Evolutionary conservation across 2,797 vertebrate species (phyloP), one percentile per base, ranked within the genome.

Genomic region (Novumbra hubbsi): DNA sequence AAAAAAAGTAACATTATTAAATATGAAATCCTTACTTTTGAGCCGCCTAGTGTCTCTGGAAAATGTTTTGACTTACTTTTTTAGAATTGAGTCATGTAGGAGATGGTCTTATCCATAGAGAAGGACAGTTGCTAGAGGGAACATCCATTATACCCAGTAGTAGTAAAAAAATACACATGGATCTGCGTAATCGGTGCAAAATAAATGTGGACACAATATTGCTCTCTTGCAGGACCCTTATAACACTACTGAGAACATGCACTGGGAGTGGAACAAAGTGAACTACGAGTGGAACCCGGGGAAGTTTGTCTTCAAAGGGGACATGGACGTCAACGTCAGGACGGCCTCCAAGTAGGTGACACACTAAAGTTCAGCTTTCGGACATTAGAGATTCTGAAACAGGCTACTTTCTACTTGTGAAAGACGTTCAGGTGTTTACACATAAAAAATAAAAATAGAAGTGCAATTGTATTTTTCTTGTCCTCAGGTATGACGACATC

Each of bases 201-300:
- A 45, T n/a, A 45, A 3, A 45, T 45, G 3, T 27, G 38, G 45
- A 45, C 34, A 67, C 34, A 2, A 16, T 49, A 16, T 60, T 28
- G 4, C 32, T 60, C 16, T 1, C 79, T 75, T 72, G 15, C 86
- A 99, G 98, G 98, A 99, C 76, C 98, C 98, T 0, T 99, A 99
- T 83, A 99, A 99, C 89, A 99, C 98, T 4, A 99, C 96, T 0
- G 98, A 99, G 90, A 99, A 99, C 88, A 88, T 99, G 93, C 98
- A 99, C 87, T 99, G 98, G 98, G 98, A 99, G 78, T 99, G 98
- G 98, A 97, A 62, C 84, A 96, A 93, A 68, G 90, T 99, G 14
- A 95, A 94, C 82, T 99, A 95, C 89, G 94, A 95, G 84, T 99
- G 98, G 98, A 97, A 94, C 67, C 95, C 96, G 0, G 96, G 97